A percentile compares a stretch with the other conserved stretches of the same genome.
Conservation (phyloP, 2,797 vertebrate species). For the Coranthus polyacanthus region DNA sequence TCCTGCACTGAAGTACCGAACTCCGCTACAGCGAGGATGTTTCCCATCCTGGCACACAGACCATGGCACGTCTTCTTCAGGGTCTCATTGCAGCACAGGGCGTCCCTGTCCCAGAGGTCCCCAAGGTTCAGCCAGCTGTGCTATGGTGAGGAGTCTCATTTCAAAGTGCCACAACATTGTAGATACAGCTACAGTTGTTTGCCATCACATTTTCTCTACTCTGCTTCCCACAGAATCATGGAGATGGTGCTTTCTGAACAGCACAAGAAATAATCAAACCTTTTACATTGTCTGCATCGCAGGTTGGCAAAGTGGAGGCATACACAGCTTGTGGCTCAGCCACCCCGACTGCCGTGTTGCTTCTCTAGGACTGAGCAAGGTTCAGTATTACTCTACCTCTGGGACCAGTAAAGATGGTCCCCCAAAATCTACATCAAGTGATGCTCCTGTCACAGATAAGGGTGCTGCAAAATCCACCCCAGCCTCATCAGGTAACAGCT, state of each 20-base stretch:
- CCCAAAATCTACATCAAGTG: conserved; percentile 55
- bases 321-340: conserved; percentile 80
- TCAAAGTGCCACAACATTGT: not conserved
- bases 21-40: conserved; percentile 81
- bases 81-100: conserved; percentile 78
- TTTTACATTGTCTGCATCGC: conserved; percentile 2
- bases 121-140: conserved; percentile 66
- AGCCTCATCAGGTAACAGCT: conserved; percentile 64
- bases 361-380: conserved; percentile 81
- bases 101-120: conserved; percentile 68
- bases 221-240: not conserved
- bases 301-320: conserved; percentile 88
- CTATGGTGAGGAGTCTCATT: conserved; percentile 72
- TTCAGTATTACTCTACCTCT: conserved; percentile 90
- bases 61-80: conserved; percentile 86
- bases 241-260: not conserved
- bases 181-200: not conserved
- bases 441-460: conserved; percentile 59
- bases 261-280: not conserved
- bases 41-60: conserved; percentile 83
- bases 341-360: conserved; percentile 80
- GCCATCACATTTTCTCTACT: not conserved
- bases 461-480: conserved; percentile 43
- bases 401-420: conserved; percentile 85
- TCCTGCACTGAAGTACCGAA: conserved; percentile 56